These are phyloP conservation scores for Philhelius pedissequus DNA, from an alignment of 2,888 invertebrate species.

Conservation along the genomic window DNA sequence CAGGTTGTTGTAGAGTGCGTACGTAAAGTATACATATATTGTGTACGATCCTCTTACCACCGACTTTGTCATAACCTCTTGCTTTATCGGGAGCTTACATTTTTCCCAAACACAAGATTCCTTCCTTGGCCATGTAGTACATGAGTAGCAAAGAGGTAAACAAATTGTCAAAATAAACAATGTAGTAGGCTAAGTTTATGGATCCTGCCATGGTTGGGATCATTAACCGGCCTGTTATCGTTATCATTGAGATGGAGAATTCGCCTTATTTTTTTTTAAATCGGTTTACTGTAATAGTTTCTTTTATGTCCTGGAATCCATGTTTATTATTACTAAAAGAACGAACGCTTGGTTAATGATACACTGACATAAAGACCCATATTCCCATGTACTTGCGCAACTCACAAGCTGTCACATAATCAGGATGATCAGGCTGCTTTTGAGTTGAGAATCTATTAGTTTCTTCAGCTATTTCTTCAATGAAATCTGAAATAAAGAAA, in stretches of 20 bases:
- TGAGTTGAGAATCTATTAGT: background rate
- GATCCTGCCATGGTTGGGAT: slow-evolving; percentile 2
- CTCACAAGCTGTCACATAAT: background rate
- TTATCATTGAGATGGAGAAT: background rate
- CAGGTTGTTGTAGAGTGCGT: too few species aligned
- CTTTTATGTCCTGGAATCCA: background rate
- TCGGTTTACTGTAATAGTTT: background rate
- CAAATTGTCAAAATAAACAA: background rate
- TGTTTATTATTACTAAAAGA: background rate
- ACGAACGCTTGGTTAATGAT: background rate
- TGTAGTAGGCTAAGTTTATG: background rate
- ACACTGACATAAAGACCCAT: background rate
- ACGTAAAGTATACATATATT: too few species aligned
- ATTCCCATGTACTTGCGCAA: background rate
- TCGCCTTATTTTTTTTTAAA: background rate
- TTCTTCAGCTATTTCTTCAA: too few species aligned
- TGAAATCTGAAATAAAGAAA: too few species aligned
- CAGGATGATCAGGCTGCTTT: background rate
- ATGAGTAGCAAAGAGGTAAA: too few species aligned
- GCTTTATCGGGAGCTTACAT: background rate
- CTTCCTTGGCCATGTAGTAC: too few species aligned
- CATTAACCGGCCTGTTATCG: background rate
- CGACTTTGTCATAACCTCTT: background rate
- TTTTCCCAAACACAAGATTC: too few species aligned
- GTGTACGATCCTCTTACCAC: background rate